Percentiles rank a stretch among this genome's conserved stretches.
Evolutionary conservation across 2,797 vertebrate species (phyloP).

Genomic region (Darevskia mixta): DNA sequence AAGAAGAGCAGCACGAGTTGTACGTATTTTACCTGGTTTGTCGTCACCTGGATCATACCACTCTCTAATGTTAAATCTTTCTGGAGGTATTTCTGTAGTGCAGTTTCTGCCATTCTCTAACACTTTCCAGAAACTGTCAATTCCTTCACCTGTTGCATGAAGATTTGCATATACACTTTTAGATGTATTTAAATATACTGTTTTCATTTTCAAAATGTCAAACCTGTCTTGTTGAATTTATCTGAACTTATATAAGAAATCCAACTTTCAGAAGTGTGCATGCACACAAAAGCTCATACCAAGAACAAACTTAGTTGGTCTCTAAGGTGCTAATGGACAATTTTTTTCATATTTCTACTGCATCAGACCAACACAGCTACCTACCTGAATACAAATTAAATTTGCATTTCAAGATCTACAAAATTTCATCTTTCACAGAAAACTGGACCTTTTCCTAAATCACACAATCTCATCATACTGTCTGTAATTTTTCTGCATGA

Average conservation of each 20-base stretch:
- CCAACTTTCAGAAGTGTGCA: not conserved
- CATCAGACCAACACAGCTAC: too few relatives aligned
- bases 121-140: slow-evolving; percentile 87
- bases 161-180: slow-evolving; percentile 8
- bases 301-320: too few relatives aligned
- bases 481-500: not conserved
- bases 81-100: slow-evolving; percentile 82
- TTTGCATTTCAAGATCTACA: too few relatives aligned
- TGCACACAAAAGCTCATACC: too few relatives aligned
- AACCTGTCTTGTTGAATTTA: too few relatives aligned
- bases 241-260: not conserved
- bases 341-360: too few relatives aligned
- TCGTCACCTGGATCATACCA: slow-evolving; percentile 83
- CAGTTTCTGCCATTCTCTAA: slow-evolving; percentile 85
- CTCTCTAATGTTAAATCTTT: slow-evolving; percentile 81
- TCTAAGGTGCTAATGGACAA: too few relatives aligned
- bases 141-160: slow-evolving; percentile 81
- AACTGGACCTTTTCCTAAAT: too few relatives aligned
- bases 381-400: too few relatives aligned
- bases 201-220: not conserved
- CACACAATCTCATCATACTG: not conserved
- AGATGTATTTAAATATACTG: not conserved
- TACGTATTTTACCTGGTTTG: slow-evolving; percentile 84
- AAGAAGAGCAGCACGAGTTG: slow-evolving; percentile 83
- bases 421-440: too few relatives aligned